phyloP scores from a whole-genome alignment of 2,797 vertebrate species.

The Vipera latastei region DNA sequence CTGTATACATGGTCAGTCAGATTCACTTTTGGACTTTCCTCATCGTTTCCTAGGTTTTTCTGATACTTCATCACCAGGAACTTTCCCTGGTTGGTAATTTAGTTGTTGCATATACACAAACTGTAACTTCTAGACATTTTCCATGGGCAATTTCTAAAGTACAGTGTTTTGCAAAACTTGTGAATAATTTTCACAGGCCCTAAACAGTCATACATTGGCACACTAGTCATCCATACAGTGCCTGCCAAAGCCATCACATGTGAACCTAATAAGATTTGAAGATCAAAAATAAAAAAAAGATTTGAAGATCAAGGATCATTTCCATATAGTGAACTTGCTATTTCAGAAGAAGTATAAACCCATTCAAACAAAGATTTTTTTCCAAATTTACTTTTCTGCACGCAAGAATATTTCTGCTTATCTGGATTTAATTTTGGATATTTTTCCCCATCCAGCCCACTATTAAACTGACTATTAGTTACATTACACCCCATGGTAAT shows the following conservation, averaged over 20 bases:
- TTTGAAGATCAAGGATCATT: background rate
- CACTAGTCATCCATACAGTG: background rate
- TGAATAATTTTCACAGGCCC: background rate
- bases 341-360: background rate
- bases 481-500: background rate
- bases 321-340: background rate
- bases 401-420: background rate
- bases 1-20: background rate
- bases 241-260: background rate
- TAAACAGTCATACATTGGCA: background rate
- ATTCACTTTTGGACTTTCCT: background rate
- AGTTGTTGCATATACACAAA: background rate
- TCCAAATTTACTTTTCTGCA: background rate
- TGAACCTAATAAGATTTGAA: background rate
- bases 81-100: background rate
- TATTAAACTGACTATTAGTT: background rate
- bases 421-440: background rate
- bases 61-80: background rate
- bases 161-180: background rate
- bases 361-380: background rate
- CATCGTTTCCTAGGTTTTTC: background rate
- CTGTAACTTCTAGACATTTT: background rate
- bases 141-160: background rate
- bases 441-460: background rate
- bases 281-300: background rate